phyloP scores from a whole-genome alignment of 2,797 vertebrate species.

The Schizopygopsis malacanthus region DNA sequence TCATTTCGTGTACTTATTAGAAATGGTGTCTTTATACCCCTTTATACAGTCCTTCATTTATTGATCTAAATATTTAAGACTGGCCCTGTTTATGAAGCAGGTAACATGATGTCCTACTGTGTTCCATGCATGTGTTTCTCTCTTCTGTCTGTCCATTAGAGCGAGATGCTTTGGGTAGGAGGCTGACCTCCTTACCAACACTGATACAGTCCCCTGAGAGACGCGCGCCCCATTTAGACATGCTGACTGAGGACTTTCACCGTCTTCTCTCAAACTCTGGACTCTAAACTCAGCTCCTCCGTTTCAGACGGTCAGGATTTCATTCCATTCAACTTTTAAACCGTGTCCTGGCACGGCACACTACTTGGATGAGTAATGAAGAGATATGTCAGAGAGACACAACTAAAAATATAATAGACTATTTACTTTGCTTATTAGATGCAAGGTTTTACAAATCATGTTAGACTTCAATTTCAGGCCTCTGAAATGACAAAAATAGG shows the following conservation, averaged over 20 bases:
- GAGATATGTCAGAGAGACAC: conserved; percentile 20
- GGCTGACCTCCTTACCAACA: conserved; percentile 52
- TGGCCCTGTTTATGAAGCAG: not conserved
- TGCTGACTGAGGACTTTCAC: conserved; percentile 45
- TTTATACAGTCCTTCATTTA: not conserved
- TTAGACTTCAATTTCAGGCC: not conserved
- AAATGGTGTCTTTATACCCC: too few relatives aligned
- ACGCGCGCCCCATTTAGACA: conserved; percentile 46
- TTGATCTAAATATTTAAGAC: conserved; percentile 4
- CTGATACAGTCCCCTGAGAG: conserved; percentile 45
- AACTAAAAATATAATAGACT: not conserved
- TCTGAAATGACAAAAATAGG: conserved; percentile 4
- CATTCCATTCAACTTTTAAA: conserved; percentile 10
- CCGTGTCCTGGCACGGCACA: not conserved
- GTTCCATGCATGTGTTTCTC: not conserved
- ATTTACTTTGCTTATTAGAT: conserved; percentile 7
- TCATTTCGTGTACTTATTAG: too few relatives aligned
- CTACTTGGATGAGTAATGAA: not conserved
- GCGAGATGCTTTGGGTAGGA: conserved; percentile 33
- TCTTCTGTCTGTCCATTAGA: conserved; percentile 44
- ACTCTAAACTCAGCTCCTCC: conserved; percentile 26
- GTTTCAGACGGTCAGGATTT: conserved; percentile 13
- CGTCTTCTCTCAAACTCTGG: conserved; percentile 19
- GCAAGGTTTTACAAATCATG: not conserved
- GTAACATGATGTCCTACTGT: conserved; percentile 8